phyloP scores from a whole-genome alignment of 2,113 vertebrate species.

The Alces alces region DNA sequence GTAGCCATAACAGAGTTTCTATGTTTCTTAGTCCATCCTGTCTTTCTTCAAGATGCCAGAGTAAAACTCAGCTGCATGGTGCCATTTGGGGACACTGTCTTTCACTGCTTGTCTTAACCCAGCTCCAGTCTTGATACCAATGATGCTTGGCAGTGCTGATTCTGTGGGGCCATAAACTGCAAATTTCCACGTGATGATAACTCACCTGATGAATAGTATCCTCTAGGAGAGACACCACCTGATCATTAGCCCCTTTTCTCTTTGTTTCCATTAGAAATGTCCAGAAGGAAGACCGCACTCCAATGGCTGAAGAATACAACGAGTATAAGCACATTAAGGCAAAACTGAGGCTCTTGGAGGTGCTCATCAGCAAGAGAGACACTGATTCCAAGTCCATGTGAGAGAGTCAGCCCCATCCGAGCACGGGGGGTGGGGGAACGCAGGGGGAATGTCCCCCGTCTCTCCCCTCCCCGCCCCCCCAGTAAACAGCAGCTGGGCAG shows the following conservation, averaged over 20 bases:
- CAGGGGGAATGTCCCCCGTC: background rate
- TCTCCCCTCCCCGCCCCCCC: background rate
- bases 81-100: background rate
- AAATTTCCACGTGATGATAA: background rate
- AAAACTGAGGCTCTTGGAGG: slow-evolving; percentile 94
- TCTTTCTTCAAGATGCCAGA: background rate
- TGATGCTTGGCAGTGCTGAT: background rate
- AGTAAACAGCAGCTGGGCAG: slow-evolving; percentile 43
- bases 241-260: background rate
- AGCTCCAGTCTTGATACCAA: background rate
- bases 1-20: background rate
- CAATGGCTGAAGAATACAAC: slow-evolving; percentile 92
- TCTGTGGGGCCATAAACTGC: background rate
- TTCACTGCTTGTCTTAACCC: background rate
- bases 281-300: slow-evolving; percentile 96
- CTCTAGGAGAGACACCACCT: background rate
- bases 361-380: slow-evolving; percentile 97
- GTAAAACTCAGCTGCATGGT: background rate
- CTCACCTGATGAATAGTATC: background rate
- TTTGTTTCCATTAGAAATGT: slow-evolving; percentile 83
- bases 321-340: slow-evolving; percentile 98
- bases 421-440: slow-evolving; percentile 17
- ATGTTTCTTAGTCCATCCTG: background rate
- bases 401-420: slow-evolving; percentile 31
- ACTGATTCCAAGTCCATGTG: slow-evolving; percentile 81